Evolutionary conservation across 1,140 invertebrate species (phyloP), one percentile per base, ranked within the genome.

Genomic region (Dinothrombium tinctorium): DNA sequence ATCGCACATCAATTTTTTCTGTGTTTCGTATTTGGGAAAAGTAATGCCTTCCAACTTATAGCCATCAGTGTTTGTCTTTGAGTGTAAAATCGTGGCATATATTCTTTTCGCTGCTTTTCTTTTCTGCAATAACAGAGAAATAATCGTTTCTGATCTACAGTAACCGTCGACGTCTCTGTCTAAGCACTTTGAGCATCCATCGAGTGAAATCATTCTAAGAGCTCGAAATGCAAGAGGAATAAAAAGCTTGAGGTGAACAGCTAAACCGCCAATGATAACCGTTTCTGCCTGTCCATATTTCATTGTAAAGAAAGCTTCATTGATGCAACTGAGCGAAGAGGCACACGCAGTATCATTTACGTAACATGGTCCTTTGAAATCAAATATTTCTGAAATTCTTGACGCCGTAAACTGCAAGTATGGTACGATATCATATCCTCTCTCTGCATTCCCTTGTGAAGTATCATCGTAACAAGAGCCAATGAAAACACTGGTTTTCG

Each of bases 371-470:
- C 66, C 68, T 54, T 63, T 74, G 43, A 92, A 80, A 52, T 95
- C 84, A 61, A 92, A 95, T 8, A 82, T 76, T 61, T 75, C 96
- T 0, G 86, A 94, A 25, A 96, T 69, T 53, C 90, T 71, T 58
- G 96, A 96, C 26, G 86, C 71, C n/a, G n/a, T n/a, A 59, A 95
- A 90, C 87, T 95, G 95, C 21, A 69, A 23, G 47, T 11, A 40
- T 7, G 19, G 28, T 17, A 17, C 14, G 5, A 33, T 8, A 69
- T 44, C 38, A 3, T 26, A 38, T 28, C 49, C 46, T 8, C 45
- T 44, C 6, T 46, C 26, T 28, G 51, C 51, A 3, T 37, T 37
- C 23, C 33, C 41, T 4, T 42, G 14, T 11, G 28, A 21, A 5
- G 37, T 29, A 15, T 39, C 37, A 19, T 39, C 37, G 11, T 39